Evolutionary conservation across 2,113 vertebrate species (phyloP).

Genomic region (Argyrosomus japonicus): DNA sequence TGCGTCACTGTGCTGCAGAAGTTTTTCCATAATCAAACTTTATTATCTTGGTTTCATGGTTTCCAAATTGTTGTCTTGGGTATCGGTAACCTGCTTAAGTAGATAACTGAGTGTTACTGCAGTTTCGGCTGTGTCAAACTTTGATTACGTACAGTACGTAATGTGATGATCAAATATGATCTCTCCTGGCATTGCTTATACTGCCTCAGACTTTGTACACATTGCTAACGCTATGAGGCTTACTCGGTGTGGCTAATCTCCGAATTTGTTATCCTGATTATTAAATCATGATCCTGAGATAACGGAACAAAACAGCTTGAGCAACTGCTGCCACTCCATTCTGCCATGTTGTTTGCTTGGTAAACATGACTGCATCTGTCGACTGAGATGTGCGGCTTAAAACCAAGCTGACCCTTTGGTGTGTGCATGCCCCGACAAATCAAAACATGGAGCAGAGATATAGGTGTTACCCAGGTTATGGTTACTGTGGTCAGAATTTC

Average conservation of each 20-base stretch:
- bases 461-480: background rate
- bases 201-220: conserved; percentile 36
- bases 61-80: background rate
- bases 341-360: conserved; percentile 25
- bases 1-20: background rate
- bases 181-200: background rate
- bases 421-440: conserved; percentile 7
- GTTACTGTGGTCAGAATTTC: background rate
- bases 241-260: conserved; percentile 8
- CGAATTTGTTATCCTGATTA: conserved; percentile 36
- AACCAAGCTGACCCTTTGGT: conserved; percentile 20
- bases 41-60: conserved; percentile 1
- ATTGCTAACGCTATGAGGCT: conserved; percentile 11
- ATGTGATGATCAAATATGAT: conserved; percentile 15
- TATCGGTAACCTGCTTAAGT: conserved; percentile 16
- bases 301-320: conserved; percentile 34
- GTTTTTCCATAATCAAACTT: background rate
- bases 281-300: conserved; percentile 41
- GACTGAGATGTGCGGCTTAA: background rate
- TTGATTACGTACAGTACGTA: conserved; percentile 14
- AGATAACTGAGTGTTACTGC: conserved; percentile 20
- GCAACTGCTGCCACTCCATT: conserved; percentile 11
- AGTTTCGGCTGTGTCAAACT: conserved; percentile 28
- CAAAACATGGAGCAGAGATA: conserved; percentile 10
- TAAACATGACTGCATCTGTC: conserved; percentile 21